Evolutionary conservation across 37 sponge, comb jelly and placozoan genomes (phyloP), one percentile per base, ranked within the genome.

Genomic region (Agelas oroides): DNA sequence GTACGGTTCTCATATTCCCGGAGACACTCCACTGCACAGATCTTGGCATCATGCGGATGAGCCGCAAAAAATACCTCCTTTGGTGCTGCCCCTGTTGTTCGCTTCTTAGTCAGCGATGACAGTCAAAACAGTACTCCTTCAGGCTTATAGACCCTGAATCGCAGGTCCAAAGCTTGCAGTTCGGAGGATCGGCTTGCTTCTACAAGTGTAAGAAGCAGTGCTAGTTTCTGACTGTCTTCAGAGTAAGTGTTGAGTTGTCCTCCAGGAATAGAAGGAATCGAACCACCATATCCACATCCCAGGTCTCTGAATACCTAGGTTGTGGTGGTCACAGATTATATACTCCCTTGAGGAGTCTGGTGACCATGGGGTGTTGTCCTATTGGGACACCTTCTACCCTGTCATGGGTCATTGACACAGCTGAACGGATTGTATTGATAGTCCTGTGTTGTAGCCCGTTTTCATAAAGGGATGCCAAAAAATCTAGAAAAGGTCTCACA

Each of bases 291-390:
- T 73, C 67, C 41, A 87, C 76, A 74, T 87, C 88, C 88, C 88
- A 87, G 16, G 82, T 87, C 0, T 25, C 18, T 1, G 52, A n/a
- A 69, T 78, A 78, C 37, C 65, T n/a, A 53, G 86, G 85, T 55
- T 33, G 39, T 37, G 77, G 77, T 27, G 85, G 77, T 27, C 85
- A 31, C 1, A 3, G 6, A 21, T 75, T 75, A 28, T 66, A 65
- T 11, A 76, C 70, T 17, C 85, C 85, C 32, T 53, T 64, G 58
- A 84, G 16, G 8, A 84, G 70, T 54, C 77, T 60, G 2, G 70
- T 67, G 15, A 84, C 77, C 54, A 76, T n/a, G 5, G 76, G 85
- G 30, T 84, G 77, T 73, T 75, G 85, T 28, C 85, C 77, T 38
- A 84, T 37, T 14, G 85, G 77, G 21, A 35, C 32, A 2, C 75